Evolutionary conservation across 2,888 invertebrate genomes (phyloP).

Genomic region (Hemicrepidius hirtus): DNA sequence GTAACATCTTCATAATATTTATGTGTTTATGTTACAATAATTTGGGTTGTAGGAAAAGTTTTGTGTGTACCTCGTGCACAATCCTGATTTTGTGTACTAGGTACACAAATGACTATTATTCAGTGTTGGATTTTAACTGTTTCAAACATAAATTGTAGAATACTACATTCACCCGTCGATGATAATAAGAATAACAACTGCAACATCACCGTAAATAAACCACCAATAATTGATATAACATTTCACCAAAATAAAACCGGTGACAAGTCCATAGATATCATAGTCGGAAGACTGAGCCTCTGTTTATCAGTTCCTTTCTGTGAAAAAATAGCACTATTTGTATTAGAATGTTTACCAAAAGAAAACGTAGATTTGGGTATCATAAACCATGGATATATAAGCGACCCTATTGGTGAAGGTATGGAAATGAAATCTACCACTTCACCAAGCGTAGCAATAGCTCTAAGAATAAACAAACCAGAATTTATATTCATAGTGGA

Average conservation of each 20-base stretch:
- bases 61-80: too few species aligned
- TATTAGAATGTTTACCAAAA: slow-evolving; percentile 72
- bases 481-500: slow-evolving; percentile 85
- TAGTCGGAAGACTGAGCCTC: slow-evolving; percentile 82
- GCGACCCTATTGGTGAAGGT: slow-evolving; percentile 71
- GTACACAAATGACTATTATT: too few species aligned
- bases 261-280: slow-evolving; percentile 79
- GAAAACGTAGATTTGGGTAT: slow-evolving; percentile 80
- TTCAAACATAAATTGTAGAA: slow-evolving; percentile 70
- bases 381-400: slow-evolving; percentile 83
- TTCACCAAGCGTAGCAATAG: slow-evolving; percentile 77
- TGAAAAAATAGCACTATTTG: slow-evolving; percentile 70
- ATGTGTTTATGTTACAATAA: too few species aligned
- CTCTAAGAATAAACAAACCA: slow-evolving; percentile 84
- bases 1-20: too few species aligned
- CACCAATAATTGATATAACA: slow-evolving; percentile 83
- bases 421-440: slow-evolving; percentile 44
- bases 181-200: slow-evolving; percentile 75
- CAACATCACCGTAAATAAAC: slow-evolving; percentile 76
- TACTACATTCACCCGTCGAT: slow-evolving; percentile 80
- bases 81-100: too few species aligned
- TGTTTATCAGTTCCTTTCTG: slow-evolving; percentile 85
- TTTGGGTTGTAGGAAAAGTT: too few species aligned
- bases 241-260: slow-evolving; percentile 79
- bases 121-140: background rate